These are phyloP conservation scores for Psammodynastes pulverulentus DNA, from an alignment of 2,113 vertebrate genomes.

Conservation along the genomic window DNA sequence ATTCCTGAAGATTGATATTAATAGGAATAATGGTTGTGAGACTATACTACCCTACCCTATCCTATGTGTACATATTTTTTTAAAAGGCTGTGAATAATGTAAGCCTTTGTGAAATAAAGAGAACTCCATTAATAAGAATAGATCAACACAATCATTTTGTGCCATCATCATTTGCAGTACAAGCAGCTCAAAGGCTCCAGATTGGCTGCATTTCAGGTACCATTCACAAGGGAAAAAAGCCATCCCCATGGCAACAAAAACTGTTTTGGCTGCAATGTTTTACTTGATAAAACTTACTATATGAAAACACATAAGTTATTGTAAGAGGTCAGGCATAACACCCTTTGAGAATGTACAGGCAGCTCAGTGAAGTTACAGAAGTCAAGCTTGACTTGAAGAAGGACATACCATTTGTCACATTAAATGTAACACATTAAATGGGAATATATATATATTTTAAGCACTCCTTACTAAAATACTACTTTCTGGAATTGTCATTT, in stretches of 20 bases:
- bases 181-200: background rate
- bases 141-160: background rate
- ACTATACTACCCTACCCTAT: background rate
- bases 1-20: background rate
- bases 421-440: background rate
- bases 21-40: background rate
- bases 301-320: background rate
- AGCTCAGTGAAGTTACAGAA: background rate
- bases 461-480: background rate
- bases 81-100: background rate
- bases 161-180: background rate
- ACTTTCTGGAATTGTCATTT: background rate
- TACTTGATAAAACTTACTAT: background rate
- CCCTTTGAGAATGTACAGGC: background rate
- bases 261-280: background rate
- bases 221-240: background rate
- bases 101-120: background rate
- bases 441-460: background rate
- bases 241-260: conserved; percentile 2
- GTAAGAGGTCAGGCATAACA: background rate
- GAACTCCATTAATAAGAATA: background rate
- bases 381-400: background rate
- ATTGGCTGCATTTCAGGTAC: background rate
- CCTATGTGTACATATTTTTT: background rate
- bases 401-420: background rate